These are phyloP conservation scores for Polydrusus tereticollis DNA, from an alignment of 2,888 invertebrate genomes.

Conservation along the genomic window DNA sequence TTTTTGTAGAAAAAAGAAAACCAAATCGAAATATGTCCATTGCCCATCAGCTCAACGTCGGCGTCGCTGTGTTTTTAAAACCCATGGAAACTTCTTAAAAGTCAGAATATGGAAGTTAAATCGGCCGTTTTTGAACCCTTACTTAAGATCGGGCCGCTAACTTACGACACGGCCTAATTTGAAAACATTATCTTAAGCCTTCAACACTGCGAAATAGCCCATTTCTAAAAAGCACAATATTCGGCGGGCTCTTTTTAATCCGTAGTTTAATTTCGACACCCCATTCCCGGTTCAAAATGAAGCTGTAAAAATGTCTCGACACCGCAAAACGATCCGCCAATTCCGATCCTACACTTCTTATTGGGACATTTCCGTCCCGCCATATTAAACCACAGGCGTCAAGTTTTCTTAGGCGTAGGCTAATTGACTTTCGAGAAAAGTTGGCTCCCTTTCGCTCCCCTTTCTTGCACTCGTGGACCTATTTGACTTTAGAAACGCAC, in stretches of 20 bases:
- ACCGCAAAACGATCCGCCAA: slow-evolving; percentile 42
- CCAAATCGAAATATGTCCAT: no score
- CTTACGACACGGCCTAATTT: slow-evolving; percentile 26
- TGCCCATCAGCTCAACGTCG: no score
- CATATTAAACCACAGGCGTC: slow-evolving; percentile 39
- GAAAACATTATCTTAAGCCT: slow-evolving; percentile 27
- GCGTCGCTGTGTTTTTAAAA: no score
- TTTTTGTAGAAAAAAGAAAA: no score
- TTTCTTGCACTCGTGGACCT: slow-evolving; percentile 18
- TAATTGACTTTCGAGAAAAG: slow-evolving; percentile 41
- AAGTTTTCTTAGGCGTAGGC: slow-evolving; percentile 35
- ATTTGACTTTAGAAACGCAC: slow-evolving; percentile 43
- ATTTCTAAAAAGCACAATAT: slow-evolving; percentile 55
- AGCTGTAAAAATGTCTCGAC: slow-evolving; percentile 65
- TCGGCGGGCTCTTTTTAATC: slow-evolving; percentile 65
- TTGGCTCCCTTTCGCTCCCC: slow-evolving; percentile 16
- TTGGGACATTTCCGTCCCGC: slow-evolving; percentile 30
- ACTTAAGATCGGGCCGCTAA: not conserved
- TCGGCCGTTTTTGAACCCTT: not conserved
- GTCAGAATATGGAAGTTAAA: not conserved
- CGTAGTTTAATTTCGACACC: slow-evolving; percentile 67
- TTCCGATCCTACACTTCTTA: slow-evolving; percentile 43
- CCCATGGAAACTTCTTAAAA: not conserved
- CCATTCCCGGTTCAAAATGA: slow-evolving; percentile 67
- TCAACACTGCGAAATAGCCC: slow-evolving; percentile 23